phyloP scores from a whole-genome alignment of 2,113 vertebrate species.

The Tricholaema leucomelas region DNA sequence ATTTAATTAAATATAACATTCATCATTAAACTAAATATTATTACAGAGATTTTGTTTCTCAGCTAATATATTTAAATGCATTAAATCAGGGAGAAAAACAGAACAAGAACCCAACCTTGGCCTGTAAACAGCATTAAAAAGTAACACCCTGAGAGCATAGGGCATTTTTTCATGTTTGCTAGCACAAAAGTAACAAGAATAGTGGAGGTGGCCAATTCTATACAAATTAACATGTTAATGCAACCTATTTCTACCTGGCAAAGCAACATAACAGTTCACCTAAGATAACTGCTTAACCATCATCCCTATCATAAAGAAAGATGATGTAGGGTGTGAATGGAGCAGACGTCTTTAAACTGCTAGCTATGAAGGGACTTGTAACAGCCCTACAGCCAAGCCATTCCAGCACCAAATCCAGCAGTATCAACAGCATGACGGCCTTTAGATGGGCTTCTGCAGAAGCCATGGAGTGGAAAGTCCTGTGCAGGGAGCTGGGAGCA shows the following conservation, averaged over 20 bases:
- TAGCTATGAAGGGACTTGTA: accelerated
- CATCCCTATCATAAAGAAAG: not conserved
- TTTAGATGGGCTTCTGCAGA: not conserved
- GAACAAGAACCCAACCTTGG: not conserved
- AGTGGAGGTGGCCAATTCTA: not conserved
- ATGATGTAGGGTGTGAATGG: not conserved
- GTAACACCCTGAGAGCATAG: not conserved
- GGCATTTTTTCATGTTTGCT: not conserved
- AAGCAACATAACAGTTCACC: not conserved
- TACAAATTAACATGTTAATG: not conserved
- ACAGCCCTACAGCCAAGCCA: not conserved
- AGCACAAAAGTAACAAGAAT: not conserved
- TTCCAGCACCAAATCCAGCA: not conserved
- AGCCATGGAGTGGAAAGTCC: not conserved
- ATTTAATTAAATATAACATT: constrained; percentile 38
- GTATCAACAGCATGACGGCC: not conserved
- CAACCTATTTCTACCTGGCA: not conserved
- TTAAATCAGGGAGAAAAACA: constrained; percentile 6
- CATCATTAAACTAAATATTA: constrained; percentile 9
- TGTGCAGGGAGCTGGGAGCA: not conserved
- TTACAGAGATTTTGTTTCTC: not conserved
- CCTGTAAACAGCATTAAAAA: not conserved
- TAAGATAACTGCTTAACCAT: not conserved
- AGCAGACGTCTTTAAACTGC: not conserved
- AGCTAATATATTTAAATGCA: not conserved